Evolutionary conservation across 2,888 invertebrate species (phyloP), one percentile per base, ranked within the genome.

Genomic region (Liodrosophila aerea): DNA sequence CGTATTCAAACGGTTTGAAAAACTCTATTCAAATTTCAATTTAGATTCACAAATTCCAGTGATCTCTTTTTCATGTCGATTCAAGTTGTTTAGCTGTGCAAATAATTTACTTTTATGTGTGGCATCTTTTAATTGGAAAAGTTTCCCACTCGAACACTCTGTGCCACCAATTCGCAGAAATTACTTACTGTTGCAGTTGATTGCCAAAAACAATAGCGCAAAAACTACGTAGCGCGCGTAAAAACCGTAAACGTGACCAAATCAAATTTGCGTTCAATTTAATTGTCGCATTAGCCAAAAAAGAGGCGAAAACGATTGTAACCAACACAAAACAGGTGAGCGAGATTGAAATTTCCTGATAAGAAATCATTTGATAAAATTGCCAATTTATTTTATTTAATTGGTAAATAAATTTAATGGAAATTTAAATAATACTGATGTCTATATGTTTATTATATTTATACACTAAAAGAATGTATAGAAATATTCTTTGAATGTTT

Each of bases 171-270:
- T 30, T 44, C 12, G 33, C 29, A 63, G 11, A 43, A 16, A 27
- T 46, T 37, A 39, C 51, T 50, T 57, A 44, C 40, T 16, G 44
- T 33, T 63, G 11, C 46, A 33, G 29, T 49, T 45, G 22, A 5
- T 22, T 4, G 22, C 22, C 22, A 2, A 22, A 22, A 22, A 22
- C 2, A 22, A 5, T 22, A n/a, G n/a, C n/a, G n/a, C 22, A 34
- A 53, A 49, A 36, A 33, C 56, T 27, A 12, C 50, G 34, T 41
- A 49, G 34, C 30, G 31, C 37, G 39, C 12, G 31, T 12, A 31
- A 59, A 66, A 76, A 62, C 58, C 50, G 58, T 65, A 45, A 54
- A 60, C 62, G 76, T 47, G 56, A 56, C 62, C 47, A 41, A 53
- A 65, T 60, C 41, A 36, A 53, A 63, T 58, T 58, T 43, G 13